These are phyloP conservation scores for Drosophila meridiana DNA, from an alignment of 2,888 invertebrate species.

Conservation along the genomic window DNA sequence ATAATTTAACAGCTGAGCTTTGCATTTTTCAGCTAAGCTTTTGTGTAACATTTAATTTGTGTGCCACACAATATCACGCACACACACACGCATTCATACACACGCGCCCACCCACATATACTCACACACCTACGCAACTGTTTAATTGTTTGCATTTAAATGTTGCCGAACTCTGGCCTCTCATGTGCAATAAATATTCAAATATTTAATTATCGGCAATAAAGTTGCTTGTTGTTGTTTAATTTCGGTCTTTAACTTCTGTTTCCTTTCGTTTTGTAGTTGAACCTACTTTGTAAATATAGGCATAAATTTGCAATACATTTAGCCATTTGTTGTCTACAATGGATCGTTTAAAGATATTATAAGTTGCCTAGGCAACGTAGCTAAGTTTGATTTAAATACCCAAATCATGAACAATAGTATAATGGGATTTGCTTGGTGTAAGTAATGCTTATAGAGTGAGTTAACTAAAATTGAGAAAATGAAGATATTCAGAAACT, in stretches of 20 bases:
- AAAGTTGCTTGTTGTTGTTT: constrained; percentile 40
- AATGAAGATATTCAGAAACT: neutral
- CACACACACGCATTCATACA: constrained; percentile 9
- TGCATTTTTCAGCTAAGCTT: constrained; percentile 51
- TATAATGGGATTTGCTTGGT: neutral
- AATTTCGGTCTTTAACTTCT: constrained; percentile 35
- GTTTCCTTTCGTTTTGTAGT: constrained; percentile 41
- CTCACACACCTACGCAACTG: constrained; percentile 20
- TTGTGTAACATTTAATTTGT: constrained; percentile 55
- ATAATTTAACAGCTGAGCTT: constrained; percentile 63
- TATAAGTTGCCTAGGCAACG: constrained; percentile 34
- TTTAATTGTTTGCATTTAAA: constrained; percentile 56
- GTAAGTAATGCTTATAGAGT: neutral
- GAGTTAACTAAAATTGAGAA: neutral
- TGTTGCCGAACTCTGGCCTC: constrained; percentile 44
- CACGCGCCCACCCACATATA: constrained; percentile 2
- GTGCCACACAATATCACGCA: constrained; percentile 19
- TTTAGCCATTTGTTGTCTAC: constrained; percentile 31
- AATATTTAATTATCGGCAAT: constrained; percentile 67
- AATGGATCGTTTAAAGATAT: constrained; percentile 21
- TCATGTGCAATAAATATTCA: constrained; percentile 60
- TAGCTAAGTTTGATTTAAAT: constrained; percentile 14
- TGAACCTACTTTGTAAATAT: constrained; percentile 39
- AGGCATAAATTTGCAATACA: constrained; percentile 36
- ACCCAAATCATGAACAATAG: neutral